Conservation (phyloP, 2,888 invertebrate species). For the Ischnura elegans region DNA sequence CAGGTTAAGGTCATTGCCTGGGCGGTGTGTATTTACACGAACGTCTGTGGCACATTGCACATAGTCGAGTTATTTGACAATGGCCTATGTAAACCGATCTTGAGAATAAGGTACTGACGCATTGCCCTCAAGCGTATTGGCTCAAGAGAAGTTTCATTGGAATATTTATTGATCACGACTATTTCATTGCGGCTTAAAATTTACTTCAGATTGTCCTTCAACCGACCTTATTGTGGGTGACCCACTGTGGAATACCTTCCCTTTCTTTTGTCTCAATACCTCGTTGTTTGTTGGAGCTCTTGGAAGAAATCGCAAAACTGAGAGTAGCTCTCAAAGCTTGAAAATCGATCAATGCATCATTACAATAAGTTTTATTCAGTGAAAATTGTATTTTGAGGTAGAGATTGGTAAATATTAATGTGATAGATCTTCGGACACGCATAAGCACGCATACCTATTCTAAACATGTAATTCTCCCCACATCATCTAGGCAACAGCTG, state of each 20-base stretch:
- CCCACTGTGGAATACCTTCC: slow-evolving; percentile 8
- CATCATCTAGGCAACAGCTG: too few species aligned
- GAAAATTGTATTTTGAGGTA: too few species aligned
- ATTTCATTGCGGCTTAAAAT: background rate
- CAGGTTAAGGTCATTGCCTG: slow-evolving; percentile 21
- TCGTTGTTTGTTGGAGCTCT: background rate
- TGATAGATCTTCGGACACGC: too few species aligned
- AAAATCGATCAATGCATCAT: background rate
- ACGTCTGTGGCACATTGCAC: background rate
- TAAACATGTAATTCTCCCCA: too few species aligned
- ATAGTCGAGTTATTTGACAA: slow-evolving; percentile 19
- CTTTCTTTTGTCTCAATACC: background rate
- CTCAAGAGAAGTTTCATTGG: background rate
- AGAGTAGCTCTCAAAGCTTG: background rate
- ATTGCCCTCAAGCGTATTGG: slow-evolving; percentile 9
- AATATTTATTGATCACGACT: background rate
- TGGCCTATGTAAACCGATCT: background rate
- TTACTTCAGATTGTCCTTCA: background rate
- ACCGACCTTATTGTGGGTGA: background rate
- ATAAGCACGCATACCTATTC: too few species aligned
- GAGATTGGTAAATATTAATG: too few species aligned
- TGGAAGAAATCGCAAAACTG: background rate
- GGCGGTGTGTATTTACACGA: background rate
- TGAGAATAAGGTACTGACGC: background rate
- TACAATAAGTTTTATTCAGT: too few species aligned